A percentile compares a stretch with the other conserved stretches of the same genome.
Evolutionary conservation across 2,888 invertebrate species (phyloP).

Genomic region (Dorcus hopei): DNA sequence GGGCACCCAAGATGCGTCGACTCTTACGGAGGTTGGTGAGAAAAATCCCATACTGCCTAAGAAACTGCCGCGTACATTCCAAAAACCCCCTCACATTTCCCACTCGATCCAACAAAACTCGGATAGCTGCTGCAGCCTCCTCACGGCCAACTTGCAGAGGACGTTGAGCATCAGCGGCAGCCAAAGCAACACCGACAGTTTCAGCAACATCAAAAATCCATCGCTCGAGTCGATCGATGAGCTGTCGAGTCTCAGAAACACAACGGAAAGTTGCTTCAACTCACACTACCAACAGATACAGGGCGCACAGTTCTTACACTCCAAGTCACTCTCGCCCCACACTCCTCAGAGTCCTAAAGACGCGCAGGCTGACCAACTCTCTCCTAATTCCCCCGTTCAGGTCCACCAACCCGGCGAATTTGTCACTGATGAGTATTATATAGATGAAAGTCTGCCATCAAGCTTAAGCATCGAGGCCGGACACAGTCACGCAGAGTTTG

Average conservation of each 20-base stretch:
- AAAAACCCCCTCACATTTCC: slow-evolving; percentile 28
- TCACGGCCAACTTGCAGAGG: slow-evolving; percentile 39
- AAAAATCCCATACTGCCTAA: slow-evolving; percentile 43
- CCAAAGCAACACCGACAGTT: slow-evolving; percentile 43
- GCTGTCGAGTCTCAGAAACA: slow-evolving; percentile 41
- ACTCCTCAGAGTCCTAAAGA: slow-evolving; percentile 37
- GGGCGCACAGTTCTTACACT: slow-evolving; percentile 33
- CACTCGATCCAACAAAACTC: slow-evolving; percentile 18
- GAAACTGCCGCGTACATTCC: slow-evolving; percentile 50
- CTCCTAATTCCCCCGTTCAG: slow-evolving; percentile 42
- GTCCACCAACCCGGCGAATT: slow-evolving; percentile 59
- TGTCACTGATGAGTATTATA: slow-evolving; percentile 79
- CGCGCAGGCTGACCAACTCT: slow-evolving; percentile 24
- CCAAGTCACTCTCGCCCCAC: slow-evolving; percentile 40
- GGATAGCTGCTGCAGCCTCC: slow-evolving; percentile 13
- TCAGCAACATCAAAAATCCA: slow-evolving; percentile 45
- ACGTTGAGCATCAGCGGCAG: slow-evolving; percentile 40
- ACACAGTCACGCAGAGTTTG: slow-evolving; percentile 44
- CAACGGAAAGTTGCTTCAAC: slow-evolving; percentile 43
- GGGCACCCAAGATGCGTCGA: slow-evolving; percentile 54
- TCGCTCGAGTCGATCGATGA: slow-evolving; percentile 47
- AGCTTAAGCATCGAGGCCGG: slow-evolving; percentile 60
- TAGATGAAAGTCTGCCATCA: slow-evolving; percentile 84
- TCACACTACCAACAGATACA: slow-evolving; percentile 40
- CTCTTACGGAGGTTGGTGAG: slow-evolving; percentile 59